Evolutionary conservation across 2,797 vertebrate species (phyloP).

Genomic region (Alca torda): DNA sequence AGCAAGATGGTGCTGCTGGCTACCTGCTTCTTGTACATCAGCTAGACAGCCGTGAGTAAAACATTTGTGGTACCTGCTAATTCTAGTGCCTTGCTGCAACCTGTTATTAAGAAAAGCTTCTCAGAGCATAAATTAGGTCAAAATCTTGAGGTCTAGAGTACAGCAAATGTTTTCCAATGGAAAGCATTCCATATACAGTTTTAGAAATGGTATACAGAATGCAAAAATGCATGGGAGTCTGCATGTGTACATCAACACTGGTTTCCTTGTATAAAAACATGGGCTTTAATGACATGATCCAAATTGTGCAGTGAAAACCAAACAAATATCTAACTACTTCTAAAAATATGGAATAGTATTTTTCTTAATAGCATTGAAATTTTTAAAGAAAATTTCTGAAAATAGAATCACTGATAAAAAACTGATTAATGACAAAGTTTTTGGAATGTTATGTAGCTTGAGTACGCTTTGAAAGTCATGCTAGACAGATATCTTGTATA

Average conservation of each 20-base stretch:
- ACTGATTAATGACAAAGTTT: background rate
- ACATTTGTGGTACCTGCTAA: background rate
- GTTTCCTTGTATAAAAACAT: background rate
- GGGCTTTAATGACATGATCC: background rate
- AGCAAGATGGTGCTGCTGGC: background rate
- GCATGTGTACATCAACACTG: background rate
- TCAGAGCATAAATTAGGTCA: background rate
- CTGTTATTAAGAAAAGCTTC: background rate
- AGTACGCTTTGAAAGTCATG: background rate
- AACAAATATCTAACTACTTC: background rate
- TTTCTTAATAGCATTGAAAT: background rate
- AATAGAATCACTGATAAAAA: background rate
- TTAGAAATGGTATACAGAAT: background rate
- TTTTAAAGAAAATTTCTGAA: background rate
- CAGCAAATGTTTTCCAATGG: background rate
- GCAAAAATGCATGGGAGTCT: rapidly evolving
- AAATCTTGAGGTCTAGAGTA: background rate
- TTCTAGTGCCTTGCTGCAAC: background rate
- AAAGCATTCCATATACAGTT: background rate
- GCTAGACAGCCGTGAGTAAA: background rate
- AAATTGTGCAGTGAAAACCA: background rate
- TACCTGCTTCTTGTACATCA: background rate
- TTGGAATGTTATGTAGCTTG: rapidly evolving
- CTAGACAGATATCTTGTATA: background rate
- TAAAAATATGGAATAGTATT: background rate